A percentile compares a stretch with the other conserved stretches of the same genome.
Conservation (phyloP, 1,140 invertebrate genomes). For the Dinoponera quadriceps region DNA sequence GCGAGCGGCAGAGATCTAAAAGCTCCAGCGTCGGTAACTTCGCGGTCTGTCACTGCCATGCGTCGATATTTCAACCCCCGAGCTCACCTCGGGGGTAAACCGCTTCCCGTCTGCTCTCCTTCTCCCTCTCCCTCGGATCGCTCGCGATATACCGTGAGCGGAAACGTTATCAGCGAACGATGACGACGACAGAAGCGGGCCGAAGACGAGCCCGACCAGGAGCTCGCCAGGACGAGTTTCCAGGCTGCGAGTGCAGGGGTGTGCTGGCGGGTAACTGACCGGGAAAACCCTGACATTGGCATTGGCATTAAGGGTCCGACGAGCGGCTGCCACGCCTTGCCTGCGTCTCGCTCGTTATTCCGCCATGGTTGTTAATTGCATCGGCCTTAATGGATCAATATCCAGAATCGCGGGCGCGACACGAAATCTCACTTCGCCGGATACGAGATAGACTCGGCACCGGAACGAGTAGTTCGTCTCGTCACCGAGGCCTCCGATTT, state of each 20-base stretch:
- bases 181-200: neutral
- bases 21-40: constrained; percentile 57
- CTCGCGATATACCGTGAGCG: constrained; percentile 24
- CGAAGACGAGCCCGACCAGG: too few relatives aligned
- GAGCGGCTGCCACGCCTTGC: constrained; percentile 78
- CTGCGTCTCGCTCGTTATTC: constrained; percentile 56
- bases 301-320: constrained; percentile 79
- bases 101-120: neutral
- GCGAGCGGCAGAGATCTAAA: constrained; percentile 26
- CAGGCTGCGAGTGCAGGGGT: neutral
- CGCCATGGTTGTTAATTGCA: constrained; percentile 55
- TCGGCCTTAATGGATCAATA: constrained; percentile 51
- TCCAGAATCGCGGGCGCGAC: constrained; percentile 24
- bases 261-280: constrained; percentile 69
- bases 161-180: constrained; percentile 47
- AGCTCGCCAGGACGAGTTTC: neutral
- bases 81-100: constrained; percentile 41
- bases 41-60: constrained; percentile 40
- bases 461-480: too few relatives aligned
- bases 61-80: constrained; percentile 53
- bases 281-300: constrained; percentile 82
- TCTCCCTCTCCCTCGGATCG: neutral
- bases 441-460: neutral
- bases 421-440: constrained; percentile 9
- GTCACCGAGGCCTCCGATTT: neutral